Percentiles rank a stretch among this genome's conserved stretches.
phyloP scores from a whole-genome alignment of 2,113 vertebrate species.

The Mesembrinibis cayennensis region DNA sequence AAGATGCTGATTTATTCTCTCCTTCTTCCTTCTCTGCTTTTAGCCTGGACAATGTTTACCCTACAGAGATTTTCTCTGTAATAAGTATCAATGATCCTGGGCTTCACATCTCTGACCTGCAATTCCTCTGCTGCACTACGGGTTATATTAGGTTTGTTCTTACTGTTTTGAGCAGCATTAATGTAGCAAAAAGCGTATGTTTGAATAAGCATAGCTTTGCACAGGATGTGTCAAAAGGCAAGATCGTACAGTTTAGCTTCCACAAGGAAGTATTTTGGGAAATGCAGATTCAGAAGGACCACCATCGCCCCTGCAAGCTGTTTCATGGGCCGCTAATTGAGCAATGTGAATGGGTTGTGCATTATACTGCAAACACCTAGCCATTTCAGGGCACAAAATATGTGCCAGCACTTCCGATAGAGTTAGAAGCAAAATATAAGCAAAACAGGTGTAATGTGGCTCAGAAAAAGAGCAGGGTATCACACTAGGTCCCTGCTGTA shows the following conservation, averaged over 20 bases:
- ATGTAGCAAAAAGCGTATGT: background rate
- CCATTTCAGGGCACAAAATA: background rate
- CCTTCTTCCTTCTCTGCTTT: background rate
- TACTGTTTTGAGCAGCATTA: background rate
- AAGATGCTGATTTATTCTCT: slow-evolving; percentile 7
- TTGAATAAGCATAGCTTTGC: background rate
- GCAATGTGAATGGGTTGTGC: background rate
- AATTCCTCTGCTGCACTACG: background rate
- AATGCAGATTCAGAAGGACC: background rate
- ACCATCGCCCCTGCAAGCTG: background rate
- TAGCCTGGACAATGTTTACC: background rate
- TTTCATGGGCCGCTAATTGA: background rate
- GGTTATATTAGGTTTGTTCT: background rate
- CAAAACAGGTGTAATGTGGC: background rate
- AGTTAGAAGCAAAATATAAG: background rate
- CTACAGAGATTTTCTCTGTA: background rate
- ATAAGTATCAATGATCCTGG: background rate
- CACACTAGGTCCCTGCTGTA: background rate
- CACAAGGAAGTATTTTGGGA: background rate
- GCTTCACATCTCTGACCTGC: background rate
- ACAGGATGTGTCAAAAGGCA: background rate
- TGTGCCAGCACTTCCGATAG: background rate
- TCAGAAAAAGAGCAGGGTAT: background rate
- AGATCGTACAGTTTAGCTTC: background rate
- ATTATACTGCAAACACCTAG: background rate